phyloP scores from a whole-genome alignment of 2,888 invertebrate genomes.

The Ypsolopha sequella region DNA sequence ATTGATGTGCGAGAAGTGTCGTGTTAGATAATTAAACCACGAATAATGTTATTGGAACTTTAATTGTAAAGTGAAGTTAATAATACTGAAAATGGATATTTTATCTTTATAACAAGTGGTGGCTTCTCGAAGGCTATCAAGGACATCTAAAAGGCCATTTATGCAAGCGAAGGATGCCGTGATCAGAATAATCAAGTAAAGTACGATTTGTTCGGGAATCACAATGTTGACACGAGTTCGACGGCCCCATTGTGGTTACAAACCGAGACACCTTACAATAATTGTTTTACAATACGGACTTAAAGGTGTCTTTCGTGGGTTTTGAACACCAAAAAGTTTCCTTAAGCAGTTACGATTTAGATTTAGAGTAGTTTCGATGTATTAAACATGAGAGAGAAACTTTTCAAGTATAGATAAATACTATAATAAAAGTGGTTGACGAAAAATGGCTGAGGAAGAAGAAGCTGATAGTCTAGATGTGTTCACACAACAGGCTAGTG shows the following conservation, averaged over 20 bases:
- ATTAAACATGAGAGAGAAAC: neutral
- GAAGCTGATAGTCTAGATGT: constrained; percentile 55
- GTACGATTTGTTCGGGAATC: constrained; percentile 46
- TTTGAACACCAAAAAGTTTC: neutral
- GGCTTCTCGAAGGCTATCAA: constrained; percentile 12
- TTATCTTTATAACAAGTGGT: too few relatives aligned
- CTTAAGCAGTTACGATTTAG: too few relatives aligned
- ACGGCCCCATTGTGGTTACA: constrained; percentile 46
- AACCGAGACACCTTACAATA: constrained; percentile 26
- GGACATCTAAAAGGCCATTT: constrained; percentile 38
- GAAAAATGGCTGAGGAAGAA: constrained; percentile 40
- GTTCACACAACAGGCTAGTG: constrained; percentile 28
- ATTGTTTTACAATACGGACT: constrained; percentile 2
- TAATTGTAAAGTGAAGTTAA: too few relatives aligned
- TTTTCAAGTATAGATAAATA: neutral
- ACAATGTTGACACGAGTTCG: constrained; percentile 55
- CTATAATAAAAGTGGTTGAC: constrained; percentile 24
- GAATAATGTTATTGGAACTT: too few relatives aligned
- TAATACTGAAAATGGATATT: too few relatives aligned
- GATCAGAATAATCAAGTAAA: constrained; percentile 46
- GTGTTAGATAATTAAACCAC: too few relatives aligned
- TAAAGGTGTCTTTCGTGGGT: neutral
- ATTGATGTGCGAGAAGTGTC: too few relatives aligned
- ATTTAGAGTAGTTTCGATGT: too few relatives aligned
- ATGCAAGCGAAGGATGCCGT: constrained; percentile 37